Base-by-base conservation (phyloP, 2,888 invertebrate genomes). In the Yponomeuta sedellus region DNA sequence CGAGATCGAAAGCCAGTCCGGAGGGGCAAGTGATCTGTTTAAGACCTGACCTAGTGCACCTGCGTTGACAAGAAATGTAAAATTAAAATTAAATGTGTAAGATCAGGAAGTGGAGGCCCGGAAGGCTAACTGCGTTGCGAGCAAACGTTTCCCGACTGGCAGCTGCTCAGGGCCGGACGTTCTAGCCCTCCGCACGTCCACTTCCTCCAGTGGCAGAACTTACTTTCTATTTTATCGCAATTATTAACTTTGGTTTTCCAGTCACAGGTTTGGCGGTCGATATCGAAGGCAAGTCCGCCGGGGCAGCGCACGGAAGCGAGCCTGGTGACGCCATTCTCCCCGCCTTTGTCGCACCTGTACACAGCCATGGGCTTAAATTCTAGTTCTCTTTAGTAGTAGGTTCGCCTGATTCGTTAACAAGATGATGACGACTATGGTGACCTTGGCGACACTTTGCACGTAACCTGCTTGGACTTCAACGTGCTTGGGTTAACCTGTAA, bases 231-330 rank as follows among this genome's bases (percentile, higher is more conserved):
- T 91, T 94, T 93, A 93, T 97, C 95, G 94, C 98, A 98, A 94
- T 97, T 97, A 94, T 97, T 97, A 92, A 98, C 98, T 93, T 97
- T 94, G 85, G 97, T 94, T 94, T 96, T 97, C 98, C 98, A 98
- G 93, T 97, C 97, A 93, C 98, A 98, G 80, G 97, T 97, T 92
- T 98, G 97, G 80, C 97, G 94, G 88, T 96, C 95, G 88, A 98
- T 96, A 94, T 98, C 97, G 93, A 98, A 98, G 82, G 96, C 97
- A 85, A 98, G 94, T 88, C 97, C 96, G 82, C 94, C 94, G 78
- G 97, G 97, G 91, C 98, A 98, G 83, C 95, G 94, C 82, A 98
- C 96, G 72, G 96, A 94, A 79, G 97, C 97, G 87, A 98, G 93
- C 86, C 98, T 94, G 82, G 95, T 96, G 77, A 94, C 94, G 80